Evolutionary conservation across 2,113 vertebrate species (phyloP).

Genomic region (Heloderma charlesbogerti): DNA sequence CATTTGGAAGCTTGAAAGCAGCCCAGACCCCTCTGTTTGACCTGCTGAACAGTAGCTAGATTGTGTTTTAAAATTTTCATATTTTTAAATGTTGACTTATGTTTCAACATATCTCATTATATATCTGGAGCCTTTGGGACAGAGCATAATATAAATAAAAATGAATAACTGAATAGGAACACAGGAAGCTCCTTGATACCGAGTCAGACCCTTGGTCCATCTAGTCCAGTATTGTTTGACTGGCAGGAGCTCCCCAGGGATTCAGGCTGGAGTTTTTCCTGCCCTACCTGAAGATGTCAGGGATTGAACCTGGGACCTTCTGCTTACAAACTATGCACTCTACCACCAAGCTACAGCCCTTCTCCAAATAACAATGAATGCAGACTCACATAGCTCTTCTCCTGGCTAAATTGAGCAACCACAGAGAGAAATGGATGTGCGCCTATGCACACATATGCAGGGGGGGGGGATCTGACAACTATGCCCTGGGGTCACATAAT

Average conservation of each 20-base stretch:
- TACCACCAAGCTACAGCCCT: too few species aligned
- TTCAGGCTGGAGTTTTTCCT: too few species aligned
- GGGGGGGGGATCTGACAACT: not conserved
- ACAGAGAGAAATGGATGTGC: not conserved
- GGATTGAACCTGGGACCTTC: too few species aligned
- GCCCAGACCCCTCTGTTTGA: not conserved
- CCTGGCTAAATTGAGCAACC: not conserved
- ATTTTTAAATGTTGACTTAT: not conserved
- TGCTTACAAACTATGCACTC: too few species aligned
- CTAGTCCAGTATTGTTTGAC: too few species aligned
- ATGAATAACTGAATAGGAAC: not conserved
- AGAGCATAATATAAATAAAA: not conserved
- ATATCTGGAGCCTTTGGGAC: not conserved
- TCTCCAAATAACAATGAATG: constrained; percentile 4
- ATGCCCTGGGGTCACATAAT: constrained; percentile 14
- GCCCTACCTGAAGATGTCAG: too few species aligned
- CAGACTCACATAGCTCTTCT: not conserved
- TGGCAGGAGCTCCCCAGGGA: too few species aligned
- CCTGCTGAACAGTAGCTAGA: not conserved
- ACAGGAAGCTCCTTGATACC: too few species aligned
- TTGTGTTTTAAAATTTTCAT: not conserved
- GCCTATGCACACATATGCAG: not conserved
- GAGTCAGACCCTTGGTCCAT: too few species aligned
- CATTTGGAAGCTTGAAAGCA: not conserved
- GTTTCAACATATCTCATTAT: not conserved